Percentiles rank a stretch among this genome's conserved stretches.
Conservation (phyloP, 2,797 vertebrate genomes). For the Emydoidea blandingii region DNA sequence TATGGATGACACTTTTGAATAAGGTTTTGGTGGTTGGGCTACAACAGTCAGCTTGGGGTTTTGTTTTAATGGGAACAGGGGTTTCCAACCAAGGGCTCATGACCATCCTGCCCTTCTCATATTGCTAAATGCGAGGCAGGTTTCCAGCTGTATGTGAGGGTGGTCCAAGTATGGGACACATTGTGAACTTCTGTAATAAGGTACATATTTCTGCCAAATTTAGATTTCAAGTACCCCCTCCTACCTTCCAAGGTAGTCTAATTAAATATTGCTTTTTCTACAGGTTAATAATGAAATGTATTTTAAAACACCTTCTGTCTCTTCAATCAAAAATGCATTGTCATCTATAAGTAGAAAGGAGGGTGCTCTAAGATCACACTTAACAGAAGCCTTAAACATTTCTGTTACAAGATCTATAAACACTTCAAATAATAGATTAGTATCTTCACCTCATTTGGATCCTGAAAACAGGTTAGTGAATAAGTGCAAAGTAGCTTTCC, state of each 20-base stretch:
- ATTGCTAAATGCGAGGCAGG: background rate
- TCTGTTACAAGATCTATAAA: constrained; percentile 67
- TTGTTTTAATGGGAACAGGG: background rate
- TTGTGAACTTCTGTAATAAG: background rate
- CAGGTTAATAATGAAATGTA: constrained; percentile 77
- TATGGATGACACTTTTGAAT: background rate
- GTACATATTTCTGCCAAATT: background rate
- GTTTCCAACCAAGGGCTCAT: background rate
- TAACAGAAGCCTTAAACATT: constrained; percentile 68
- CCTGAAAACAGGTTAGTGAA: constrained; percentile 78
- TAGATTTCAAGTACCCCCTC: background rate
- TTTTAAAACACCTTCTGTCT: constrained; percentile 61
- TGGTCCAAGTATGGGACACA: background rate
- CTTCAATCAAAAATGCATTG: constrained; percentile 74
- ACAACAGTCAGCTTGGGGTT: background rate
- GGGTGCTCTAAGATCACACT: constrained; percentile 65
- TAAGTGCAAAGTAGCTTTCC: background rate
- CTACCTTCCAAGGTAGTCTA: constrained; percentile 29
- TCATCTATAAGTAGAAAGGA: constrained; percentile 67
- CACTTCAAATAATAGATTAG: constrained; percentile 64
- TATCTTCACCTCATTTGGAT: constrained; percentile 71
- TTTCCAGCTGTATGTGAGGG: background rate
- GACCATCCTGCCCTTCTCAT: background rate
- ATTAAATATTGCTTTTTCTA: background rate
- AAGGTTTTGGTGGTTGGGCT: background rate